phyloP scores from a whole-genome alignment of 2,888 invertebrate species.

The Apeira syringaria region DNA sequence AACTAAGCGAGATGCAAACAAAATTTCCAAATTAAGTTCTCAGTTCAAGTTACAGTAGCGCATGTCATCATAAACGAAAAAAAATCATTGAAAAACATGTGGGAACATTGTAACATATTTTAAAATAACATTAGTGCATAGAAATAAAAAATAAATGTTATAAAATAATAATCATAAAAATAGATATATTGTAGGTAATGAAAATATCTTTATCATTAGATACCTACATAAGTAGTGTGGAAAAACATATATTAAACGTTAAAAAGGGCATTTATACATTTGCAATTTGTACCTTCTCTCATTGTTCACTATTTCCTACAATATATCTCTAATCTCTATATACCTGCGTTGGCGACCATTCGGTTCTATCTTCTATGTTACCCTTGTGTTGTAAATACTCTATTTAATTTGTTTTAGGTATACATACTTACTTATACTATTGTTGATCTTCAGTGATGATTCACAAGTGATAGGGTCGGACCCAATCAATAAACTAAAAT shows the following conservation, averaged over 20 bases:
- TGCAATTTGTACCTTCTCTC: conserved; percentile 54
- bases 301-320: conserved; percentile 61
- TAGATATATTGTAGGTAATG: conserved; percentile 74
- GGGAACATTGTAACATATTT: conserved; percentile 84
- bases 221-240: conserved; percentile 69
- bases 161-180: conserved; percentile 46
- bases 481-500: conserved; percentile 1
- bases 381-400: conserved; percentile 30
- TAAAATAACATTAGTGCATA: conserved; percentile 79
- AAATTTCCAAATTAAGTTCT: conserved; percentile 21
- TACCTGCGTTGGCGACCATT: conserved; percentile 34
- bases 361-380: conserved; percentile 29
- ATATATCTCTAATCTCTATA: conserved; percentile 54
- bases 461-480: conserved; percentile 19
- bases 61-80: conserved; percentile 41
- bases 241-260: conserved; percentile 62
- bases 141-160: conserved; percentile 64
- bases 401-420: conserved; percentile 31
- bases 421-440: conserved; percentile 35
- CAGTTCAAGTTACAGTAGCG: conserved; percentile 29
- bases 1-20: conserved; percentile 8
- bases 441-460: conserved; percentile 62
- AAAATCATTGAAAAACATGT: conserved; percentile 69
- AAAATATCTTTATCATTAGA: conserved; percentile 75
- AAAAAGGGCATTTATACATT: conserved; percentile 78